Percentiles rank a stretch among this genome's conserved stretches.
phyloP scores from a whole-genome alignment of 2,888 invertebrate genomes.

The Sicus ferrugineus region DNA sequence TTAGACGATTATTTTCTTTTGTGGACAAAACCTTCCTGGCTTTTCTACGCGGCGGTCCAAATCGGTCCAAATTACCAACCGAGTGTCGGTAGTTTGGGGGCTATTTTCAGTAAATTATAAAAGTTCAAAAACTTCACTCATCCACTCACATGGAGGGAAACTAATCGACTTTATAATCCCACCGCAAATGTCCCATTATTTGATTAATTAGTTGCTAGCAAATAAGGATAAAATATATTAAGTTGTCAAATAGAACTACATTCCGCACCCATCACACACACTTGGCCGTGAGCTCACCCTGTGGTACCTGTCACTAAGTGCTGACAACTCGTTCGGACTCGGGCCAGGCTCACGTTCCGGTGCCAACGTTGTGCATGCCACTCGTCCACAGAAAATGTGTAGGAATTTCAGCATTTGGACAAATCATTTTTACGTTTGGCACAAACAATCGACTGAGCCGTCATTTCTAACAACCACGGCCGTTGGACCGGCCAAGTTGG shows the following conservation, averaged over 20 bases:
- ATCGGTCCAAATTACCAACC: too few relatives aligned
- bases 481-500: too few relatives aligned
- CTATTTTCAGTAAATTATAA: too few relatives aligned
- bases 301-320: not conserved
- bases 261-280: constrained; percentile 27
- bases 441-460: constrained; percentile 6
- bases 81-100: too few relatives aligned
- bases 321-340: constrained; percentile 2
- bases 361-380: not conserved
- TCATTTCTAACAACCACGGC: not conserved
- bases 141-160: too few relatives aligned
- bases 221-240: constrained; percentile 26
- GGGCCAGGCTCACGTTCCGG: not conserved
- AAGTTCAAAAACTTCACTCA: too few relatives aligned
- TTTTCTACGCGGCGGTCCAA: too few relatives aligned
- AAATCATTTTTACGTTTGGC: constrained; percentile 27
- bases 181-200: too few relatives aligned
- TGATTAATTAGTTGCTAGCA: constrained; percentile 20
- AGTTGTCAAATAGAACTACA: constrained; percentile 27
- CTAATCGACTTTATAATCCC: too few relatives aligned
- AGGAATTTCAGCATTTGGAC: constrained; percentile 28
- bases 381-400: not conserved
- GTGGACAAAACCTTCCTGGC: too few relatives aligned
- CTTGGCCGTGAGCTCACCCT: constrained; percentile 18
- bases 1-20: too few relatives aligned